Conservation (phyloP, 2,888 invertebrate genomes). For the Lathronympha strigana region DNA sequence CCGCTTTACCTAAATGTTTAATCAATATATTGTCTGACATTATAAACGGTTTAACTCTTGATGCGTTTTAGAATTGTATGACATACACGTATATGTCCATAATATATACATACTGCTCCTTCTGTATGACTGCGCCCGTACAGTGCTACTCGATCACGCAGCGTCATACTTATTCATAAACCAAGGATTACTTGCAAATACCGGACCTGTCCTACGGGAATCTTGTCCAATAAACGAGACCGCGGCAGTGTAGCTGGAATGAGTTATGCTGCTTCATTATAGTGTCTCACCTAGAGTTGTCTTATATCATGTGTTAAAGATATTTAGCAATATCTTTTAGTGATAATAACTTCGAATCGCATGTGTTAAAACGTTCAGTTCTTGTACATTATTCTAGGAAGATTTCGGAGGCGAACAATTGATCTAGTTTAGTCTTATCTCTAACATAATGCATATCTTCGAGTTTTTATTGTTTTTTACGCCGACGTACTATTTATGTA, state of each 20-base stretch:
- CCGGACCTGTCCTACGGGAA: slow-evolving; percentile 51
- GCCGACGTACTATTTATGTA: too few species aligned
- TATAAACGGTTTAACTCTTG: too few species aligned
- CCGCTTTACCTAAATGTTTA: too few species aligned
- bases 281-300: slow-evolving; percentile 16
- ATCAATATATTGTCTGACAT: too few species aligned
- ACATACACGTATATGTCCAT: neutral
- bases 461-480: too few species aligned
- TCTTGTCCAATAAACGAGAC: slow-evolving; percentile 51
- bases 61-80: too few species aligned
- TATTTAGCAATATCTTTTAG: neutral
- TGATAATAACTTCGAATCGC: too few species aligned
- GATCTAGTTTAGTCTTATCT: too few species aligned
- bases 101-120: neutral
- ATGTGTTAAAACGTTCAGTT: too few species aligned
- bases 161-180: slow-evolving; percentile 50
- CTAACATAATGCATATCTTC: too few species aligned
- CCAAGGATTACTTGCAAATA: slow-evolving; percentile 54
- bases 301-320: neutral
- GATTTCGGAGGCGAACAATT: too few species aligned
- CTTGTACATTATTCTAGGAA: too few species aligned
- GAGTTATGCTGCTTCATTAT: slow-evolving; percentile 35
- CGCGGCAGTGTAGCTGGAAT: slow-evolving; percentile 35
- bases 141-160: slow-evolving; percentile 42
- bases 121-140: slow-evolving; percentile 16